Percentiles rank a stretch among this genome's conserved stretches.
Conservation (phyloP, 2,888 invertebrate species). For the Charanyca ferruginea region DNA sequence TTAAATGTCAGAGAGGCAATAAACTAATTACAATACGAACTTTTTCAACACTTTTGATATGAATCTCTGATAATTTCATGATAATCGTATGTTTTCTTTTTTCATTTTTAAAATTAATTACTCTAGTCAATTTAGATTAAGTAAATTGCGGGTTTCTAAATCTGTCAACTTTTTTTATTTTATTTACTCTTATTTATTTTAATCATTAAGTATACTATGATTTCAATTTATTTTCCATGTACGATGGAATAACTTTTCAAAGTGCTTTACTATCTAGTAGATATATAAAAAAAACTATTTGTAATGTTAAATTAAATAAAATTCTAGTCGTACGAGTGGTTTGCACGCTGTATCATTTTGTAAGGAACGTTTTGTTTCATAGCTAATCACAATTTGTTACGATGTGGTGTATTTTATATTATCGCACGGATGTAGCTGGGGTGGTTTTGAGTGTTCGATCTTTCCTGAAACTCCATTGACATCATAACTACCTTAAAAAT, state of each 20-base stretch:
- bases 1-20: constrained; percentile 84
- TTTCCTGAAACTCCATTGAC: neutral
- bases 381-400: constrained; percentile 85
- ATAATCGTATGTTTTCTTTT: constrained; percentile 49
- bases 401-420: constrained; percentile 87
- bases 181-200: constrained; percentile 30
- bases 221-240: constrained; percentile 75
- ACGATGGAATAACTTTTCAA: constrained; percentile 87
- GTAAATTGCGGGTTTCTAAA: constrained; percentile 70
- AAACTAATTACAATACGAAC: constrained; percentile 72
- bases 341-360: constrained; percentile 78
- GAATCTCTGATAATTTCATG: constrained; percentile 20
- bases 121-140: constrained; percentile 89
- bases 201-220: constrained; percentile 39
- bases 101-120: constrained; percentile 66
- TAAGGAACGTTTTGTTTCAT: constrained; percentile 63
- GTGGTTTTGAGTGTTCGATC: constrained; percentile 17
- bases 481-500: neutral
- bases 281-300: constrained; percentile 86
- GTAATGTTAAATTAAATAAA: constrained; percentile 87
- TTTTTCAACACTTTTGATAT: constrained; percentile 45
- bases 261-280: constrained; percentile 91
- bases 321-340: constrained; percentile 87
- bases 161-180: constrained; percentile 51
- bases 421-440: constrained; percentile 47